Conservation (phyloP, 2,888 invertebrate genomes). For the Nasonovia ribisnigri region DNA sequence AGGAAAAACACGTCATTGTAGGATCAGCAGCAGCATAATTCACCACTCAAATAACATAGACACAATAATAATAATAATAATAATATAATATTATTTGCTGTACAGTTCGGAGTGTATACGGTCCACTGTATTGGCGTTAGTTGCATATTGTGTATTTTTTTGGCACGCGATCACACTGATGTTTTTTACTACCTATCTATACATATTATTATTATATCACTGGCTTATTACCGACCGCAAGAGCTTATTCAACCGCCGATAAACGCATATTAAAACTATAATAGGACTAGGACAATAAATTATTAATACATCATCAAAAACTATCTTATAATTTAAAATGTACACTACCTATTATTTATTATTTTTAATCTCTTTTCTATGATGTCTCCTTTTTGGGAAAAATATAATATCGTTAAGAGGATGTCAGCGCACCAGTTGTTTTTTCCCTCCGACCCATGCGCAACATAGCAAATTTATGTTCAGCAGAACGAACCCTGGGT, state of each 20-base stretch:
- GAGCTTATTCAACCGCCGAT: neutral
- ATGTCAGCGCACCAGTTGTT: no score
- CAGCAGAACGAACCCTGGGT: no score
- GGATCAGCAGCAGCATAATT: neutral
- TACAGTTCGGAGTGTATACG: neutral
- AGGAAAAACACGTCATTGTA: neutral
- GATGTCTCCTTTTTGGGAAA: no score
- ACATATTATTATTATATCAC: neutral
- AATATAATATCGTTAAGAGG: no score
- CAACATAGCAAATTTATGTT: no score
- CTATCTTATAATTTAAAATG: no score
- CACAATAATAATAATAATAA: neutral
- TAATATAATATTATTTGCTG: neutral
- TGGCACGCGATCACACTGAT: neutral
- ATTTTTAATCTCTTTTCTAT: no score
- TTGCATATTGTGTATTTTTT: conserved; percentile 37
- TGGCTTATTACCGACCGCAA: neutral
- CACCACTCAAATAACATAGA: neutral
- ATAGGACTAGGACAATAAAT: no score
- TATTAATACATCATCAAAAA: neutral
- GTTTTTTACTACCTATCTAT: neutral
- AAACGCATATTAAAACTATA: no score
- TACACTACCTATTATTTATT: no score
- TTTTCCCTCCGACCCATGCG: no score
- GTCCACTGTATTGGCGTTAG: conserved; percentile 5